A percentile compares a stretch with the other conserved stretches of the same genome.
phyloP scores from a whole-genome alignment of 1,140 invertebrate genomes.

The Yoshiicerus persimilis region DNA sequence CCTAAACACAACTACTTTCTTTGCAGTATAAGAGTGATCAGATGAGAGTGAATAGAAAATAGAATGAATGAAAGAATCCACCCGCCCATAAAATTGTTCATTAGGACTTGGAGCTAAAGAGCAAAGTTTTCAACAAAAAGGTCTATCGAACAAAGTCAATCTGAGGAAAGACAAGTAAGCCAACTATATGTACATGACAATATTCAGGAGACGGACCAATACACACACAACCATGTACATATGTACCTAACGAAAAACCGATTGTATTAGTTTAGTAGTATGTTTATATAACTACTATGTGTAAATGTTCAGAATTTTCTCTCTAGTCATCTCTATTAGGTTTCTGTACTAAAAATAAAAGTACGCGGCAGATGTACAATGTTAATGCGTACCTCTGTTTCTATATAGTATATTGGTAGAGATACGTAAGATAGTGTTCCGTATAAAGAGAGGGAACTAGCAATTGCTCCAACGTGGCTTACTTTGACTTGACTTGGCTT shows the following conservation, averaged over 20 bases:
- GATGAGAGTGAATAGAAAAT: conserved; percentile 10
- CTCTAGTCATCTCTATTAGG: background rate
- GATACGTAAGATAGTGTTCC: too few species aligned
- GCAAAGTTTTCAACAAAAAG: conserved; percentile 6
- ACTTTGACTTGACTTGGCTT: conserved; percentile 6
- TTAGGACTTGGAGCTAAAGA: background rate
- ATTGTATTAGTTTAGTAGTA: too few species aligned
- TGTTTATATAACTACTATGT: background rate
- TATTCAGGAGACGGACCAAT: background rate
- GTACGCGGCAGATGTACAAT: too few species aligned
- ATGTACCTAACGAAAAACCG: background rate
- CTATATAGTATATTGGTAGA: too few species aligned
- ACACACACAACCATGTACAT: background rate
- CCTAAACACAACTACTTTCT: too few species aligned
- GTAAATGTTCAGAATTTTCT: background rate
- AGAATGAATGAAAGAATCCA: conserved; percentile 16
- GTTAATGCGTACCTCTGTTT: background rate
- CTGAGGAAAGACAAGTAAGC: background rate
- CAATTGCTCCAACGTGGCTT: background rate
- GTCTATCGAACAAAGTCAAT: background rate
- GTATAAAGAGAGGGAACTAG: background rate
- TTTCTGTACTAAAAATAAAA: background rate
- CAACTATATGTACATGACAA: background rate
- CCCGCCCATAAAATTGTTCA: conserved; percentile 21
- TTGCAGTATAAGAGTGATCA: too few species aligned